These are phyloP conservation scores for Oceanodroma tethys DNA, from an alignment of 2,113 vertebrate species.

Conservation along the genomic window DNA sequence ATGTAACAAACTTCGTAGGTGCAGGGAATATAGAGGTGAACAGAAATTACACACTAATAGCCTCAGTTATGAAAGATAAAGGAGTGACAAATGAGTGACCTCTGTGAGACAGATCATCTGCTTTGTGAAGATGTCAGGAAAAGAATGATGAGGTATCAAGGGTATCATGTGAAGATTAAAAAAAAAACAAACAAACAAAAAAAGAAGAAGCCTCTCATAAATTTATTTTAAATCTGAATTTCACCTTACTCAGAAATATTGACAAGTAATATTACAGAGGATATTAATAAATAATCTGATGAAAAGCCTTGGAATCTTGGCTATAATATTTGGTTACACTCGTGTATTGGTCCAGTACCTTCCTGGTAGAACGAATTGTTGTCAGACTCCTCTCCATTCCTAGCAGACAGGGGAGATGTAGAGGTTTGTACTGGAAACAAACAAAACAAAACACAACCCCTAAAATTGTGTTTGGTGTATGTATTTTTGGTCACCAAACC, in stretches of 20 bases:
- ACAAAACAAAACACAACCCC: neutral
- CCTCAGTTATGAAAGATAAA: neutral
- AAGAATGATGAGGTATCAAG: neutral
- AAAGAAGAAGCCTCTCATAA: neutral
- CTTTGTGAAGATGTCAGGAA: neutral
- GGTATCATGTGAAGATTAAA: neutral
- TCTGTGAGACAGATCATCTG: neutral
- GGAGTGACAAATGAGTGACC: neutral
- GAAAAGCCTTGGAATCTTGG: neutral
- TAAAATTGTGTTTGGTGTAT: neutral
- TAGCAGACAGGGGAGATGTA: neutral
- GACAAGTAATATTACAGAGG: neutral
- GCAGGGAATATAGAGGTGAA: neutral
- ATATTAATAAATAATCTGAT: neutral
- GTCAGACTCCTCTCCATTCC: neutral
- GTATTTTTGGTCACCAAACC: neutral
- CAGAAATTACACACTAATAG: neutral
- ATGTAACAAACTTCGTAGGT: neutral
- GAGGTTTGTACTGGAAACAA: neutral
- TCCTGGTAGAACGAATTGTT: fast-evolving
- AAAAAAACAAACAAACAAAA: neutral
- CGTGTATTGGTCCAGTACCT: fast-evolving
- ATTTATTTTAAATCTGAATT: neutral
- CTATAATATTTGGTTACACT: neutral
- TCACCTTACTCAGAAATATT: neutral